phyloP scores from a whole-genome alignment of 2,888 invertebrate species.

The Pyrrhosoma nymphula region DNA sequence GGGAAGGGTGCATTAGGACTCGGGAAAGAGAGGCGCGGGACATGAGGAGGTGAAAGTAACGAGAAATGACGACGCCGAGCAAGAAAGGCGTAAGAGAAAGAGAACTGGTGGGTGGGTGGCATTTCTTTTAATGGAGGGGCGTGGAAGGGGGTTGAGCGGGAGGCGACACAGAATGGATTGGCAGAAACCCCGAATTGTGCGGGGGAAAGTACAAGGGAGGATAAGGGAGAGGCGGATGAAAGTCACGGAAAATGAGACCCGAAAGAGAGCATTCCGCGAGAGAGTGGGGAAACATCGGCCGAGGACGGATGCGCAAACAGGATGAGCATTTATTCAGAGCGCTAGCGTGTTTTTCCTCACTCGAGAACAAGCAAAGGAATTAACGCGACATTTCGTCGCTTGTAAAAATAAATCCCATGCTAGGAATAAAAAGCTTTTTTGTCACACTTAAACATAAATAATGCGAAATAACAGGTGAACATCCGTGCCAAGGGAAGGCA shows the following conservation, averaged over 20 bases:
- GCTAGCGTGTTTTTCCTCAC: neutral
- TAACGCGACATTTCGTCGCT: neutral
- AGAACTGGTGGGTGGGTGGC: neutral
- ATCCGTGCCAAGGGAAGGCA: too few relatives aligned
- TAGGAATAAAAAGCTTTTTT: neutral
- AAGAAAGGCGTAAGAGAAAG: neutral
- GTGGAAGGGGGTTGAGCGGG: neutral
- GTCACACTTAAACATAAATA: neutral
- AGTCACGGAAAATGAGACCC: too few relatives aligned
- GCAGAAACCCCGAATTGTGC: neutral
- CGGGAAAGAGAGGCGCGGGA: neutral
- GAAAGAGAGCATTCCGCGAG: neutral
- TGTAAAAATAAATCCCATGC: neutral
- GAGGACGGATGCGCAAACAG: neutral
- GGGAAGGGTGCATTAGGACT: conserved; percentile 1
- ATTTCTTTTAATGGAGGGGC: neutral
- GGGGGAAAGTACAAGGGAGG: neutral
- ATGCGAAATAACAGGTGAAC: neutral
- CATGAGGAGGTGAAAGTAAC: neutral
- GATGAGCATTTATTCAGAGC: neutral
- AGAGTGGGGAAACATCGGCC: neutral
- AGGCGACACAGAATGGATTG: neutral
- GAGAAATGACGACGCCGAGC: neutral
- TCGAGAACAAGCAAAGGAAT: neutral
- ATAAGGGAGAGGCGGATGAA: neutral